Evolutionary conservation across 1,140 invertebrate species (phyloP), one percentile per base, ranked within the genome.

Genomic region (Aphaenogaster floridana): DNA sequence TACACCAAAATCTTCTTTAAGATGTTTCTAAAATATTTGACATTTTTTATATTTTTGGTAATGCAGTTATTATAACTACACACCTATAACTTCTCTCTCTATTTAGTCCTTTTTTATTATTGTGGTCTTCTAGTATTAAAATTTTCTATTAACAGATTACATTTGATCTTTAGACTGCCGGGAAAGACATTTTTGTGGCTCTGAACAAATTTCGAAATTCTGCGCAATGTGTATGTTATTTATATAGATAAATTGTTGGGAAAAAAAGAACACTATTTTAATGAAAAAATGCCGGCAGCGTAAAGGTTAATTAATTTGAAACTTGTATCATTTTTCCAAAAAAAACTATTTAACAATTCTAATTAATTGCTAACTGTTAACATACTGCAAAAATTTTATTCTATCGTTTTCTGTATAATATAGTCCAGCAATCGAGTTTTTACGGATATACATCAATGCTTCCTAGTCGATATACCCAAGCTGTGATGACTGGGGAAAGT

Each of bases 401-500:
- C 0, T 48, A 45, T 39, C 4, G 7, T 52, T 5, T 64, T 21
- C 6, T 36, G 3, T 45, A 72, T 86, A 45, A 9, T 2, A 79
- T 93, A 96, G 97, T 99, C 66, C 98, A 99, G 94, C 98, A 99
- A 95, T 98, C 98, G 0, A 98, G 98, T 94, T 99, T 99, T 95
- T 99, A 99, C 94, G 98, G 98, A 9, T 99, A 98, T 93, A 98
- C 98, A 2, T 98, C 98, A 84, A 99, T 98, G 97, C 95, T 99
- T 79, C 98, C 98, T 21, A 97, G 97, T 81, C 95, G 97, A 80
- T 99, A 99, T 92, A 99, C 98, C 0, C 98, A 99, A 94, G 98
- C 98, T 74, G 98, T 99, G 0, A 99, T 99, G 98, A 97, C 97
- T 21, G 98, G 98, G 76, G 98, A 99, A 97, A 99, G 98, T 97